Evolutionary conservation across 64 coral and sea anemone genomes (phyloP).

Genomic region (Stylophora pistillata): DNA sequence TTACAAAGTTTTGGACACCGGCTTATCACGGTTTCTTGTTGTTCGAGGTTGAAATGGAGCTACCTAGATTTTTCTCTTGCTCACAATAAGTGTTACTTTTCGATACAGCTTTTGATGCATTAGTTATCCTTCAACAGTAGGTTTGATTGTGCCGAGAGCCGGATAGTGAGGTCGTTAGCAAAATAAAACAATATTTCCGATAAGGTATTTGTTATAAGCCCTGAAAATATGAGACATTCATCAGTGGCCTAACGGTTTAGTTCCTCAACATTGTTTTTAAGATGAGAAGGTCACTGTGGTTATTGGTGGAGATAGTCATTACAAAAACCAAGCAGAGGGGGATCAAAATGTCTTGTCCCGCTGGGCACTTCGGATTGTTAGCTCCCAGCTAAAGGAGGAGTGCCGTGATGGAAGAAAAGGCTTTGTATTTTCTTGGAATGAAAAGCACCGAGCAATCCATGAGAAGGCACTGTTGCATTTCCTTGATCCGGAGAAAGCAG

Average conservation of each 20-base stretch:
- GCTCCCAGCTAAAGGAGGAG: conserved; percentile 38
- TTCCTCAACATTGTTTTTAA: not conserved
- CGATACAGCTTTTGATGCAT: too few species aligned
- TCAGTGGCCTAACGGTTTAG: not conserved
- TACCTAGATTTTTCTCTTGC: too few species aligned
- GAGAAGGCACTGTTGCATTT: conserved; percentile 66
- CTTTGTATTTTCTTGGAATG: conserved; percentile 78
- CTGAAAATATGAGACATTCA: not conserved
- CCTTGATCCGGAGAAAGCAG: conserved; percentile 37
- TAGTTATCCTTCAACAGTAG: too few species aligned
- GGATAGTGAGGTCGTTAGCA: too few species aligned
- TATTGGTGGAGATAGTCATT: conserved; percentile 69
- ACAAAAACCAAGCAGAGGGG: conserved; percentile 54
- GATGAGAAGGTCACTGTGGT: conserved; percentile 64
- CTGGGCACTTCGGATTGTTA: conserved; percentile 27
- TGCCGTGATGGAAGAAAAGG: conserved; percentile 56
- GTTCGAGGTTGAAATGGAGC: too few species aligned
- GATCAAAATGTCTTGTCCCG: conserved; percentile 43
- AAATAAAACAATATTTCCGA: not conserved
- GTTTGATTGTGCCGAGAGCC: too few species aligned
- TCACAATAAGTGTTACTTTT: too few species aligned
- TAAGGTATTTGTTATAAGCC: not conserved
- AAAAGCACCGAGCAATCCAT: conserved; percentile 65
- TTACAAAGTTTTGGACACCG: too few species aligned
- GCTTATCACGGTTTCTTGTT: too few species aligned